A percentile compares a stretch with the other conserved stretches of the same genome.
Conservation (phyloP, 2,113 vertebrate genomes). For the Cyanoderma ruficeps region DNA sequence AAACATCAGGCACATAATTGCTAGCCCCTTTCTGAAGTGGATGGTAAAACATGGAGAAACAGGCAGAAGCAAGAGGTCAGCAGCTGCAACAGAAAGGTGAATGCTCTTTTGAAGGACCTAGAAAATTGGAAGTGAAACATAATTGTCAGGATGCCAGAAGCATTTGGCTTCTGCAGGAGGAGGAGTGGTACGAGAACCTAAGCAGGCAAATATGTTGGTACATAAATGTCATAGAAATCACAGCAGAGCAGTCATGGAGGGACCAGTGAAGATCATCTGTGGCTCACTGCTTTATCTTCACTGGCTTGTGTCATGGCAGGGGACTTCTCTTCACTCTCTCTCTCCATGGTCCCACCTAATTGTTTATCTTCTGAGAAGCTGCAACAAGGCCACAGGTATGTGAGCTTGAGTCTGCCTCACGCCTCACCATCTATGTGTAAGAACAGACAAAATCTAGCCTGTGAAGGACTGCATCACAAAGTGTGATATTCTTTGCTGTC, state of each 20-base stretch:
- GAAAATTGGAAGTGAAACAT: background rate
- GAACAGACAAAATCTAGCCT: background rate
- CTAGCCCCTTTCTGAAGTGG: constrained; percentile 5
- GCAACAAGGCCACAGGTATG: background rate
- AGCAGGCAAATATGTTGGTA: background rate
- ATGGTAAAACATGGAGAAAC: background rate
- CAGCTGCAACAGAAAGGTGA: background rate
- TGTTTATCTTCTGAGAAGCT: background rate
- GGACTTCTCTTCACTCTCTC: background rate
- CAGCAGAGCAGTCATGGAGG: fast-evolving
- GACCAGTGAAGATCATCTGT: background rate
- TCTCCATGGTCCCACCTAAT: background rate
- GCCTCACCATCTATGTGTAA: background rate
- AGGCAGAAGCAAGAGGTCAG: background rate
- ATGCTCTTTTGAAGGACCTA: background rate
- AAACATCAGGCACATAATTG: constrained; percentile 39
- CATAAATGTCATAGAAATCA: background rate
- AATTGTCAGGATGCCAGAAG: background rate
- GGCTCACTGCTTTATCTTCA: background rate
- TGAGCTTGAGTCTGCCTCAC: background rate
- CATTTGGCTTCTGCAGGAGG: background rate
- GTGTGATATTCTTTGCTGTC: background rate
- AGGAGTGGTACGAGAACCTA: background rate
- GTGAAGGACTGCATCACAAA: background rate
- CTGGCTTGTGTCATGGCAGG: background rate